Percentiles rank a stretch among this genome's conserved stretches.
Evolutionary conservation across 2,113 vertebrate species (phyloP).

Genomic region (Myodes glareolus): DNA sequence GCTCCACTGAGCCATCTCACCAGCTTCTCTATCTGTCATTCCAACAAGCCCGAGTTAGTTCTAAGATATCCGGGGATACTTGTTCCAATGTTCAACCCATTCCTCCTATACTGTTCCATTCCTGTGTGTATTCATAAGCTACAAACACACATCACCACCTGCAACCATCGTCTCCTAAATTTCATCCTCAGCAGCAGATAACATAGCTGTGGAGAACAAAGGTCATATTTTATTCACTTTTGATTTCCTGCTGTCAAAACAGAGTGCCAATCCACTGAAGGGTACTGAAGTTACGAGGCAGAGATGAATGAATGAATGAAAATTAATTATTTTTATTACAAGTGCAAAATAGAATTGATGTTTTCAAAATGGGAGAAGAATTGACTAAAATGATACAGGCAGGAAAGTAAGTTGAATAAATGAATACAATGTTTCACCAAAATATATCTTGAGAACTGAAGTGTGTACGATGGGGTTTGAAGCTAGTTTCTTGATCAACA

Average conservation of each 20-base stretch:
- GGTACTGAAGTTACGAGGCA: not conserved
- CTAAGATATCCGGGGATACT: not conserved
- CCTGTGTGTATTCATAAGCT: not conserved
- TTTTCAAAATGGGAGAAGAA: not conserved
- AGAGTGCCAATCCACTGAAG: not conserved
- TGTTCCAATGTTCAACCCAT: not conserved
- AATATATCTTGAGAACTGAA: not conserved
- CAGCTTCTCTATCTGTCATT: not conserved
- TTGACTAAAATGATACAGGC: not conserved
- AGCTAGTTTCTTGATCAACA: not conserved
- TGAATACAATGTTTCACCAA: not conserved
- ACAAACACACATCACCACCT: not conserved
- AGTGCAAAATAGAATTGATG: not conserved
- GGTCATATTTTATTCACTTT: not conserved
- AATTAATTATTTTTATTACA: not conserved
- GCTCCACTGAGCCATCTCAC: not conserved
- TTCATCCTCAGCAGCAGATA: not conserved
- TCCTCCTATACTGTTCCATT: not conserved
- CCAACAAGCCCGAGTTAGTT: not conserved
- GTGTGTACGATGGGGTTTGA: not conserved
- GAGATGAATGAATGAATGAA: not conserved
- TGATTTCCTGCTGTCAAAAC: not conserved
- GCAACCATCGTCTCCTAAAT: not conserved
- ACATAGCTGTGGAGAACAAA: not conserved
- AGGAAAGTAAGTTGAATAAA: not conserved